phyloP scores from a whole-genome alignment of 2,113 vertebrate species.

The Anhinga rufa region DNA sequence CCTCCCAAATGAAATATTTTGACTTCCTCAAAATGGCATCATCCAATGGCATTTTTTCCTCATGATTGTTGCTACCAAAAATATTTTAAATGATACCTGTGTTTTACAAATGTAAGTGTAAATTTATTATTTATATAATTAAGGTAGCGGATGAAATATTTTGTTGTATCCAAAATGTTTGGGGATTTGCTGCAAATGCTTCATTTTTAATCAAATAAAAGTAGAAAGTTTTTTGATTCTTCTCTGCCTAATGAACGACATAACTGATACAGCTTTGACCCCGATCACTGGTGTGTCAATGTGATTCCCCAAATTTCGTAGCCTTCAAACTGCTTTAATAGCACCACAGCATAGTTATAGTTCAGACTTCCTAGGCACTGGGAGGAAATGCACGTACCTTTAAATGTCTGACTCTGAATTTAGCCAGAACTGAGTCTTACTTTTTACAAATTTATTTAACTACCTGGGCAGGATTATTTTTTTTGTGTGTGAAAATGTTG shows the following conservation, averaged over 20 bases:
- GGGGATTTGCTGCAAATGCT: neutral
- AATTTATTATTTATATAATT: neutral
- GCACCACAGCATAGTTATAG: neutral
- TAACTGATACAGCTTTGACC: neutral
- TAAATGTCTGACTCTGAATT: conserved; percentile 54
- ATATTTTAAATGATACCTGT: neutral
- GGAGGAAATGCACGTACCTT: conserved; percentile 32
- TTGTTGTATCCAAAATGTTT: neutral
- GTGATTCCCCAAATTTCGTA: neutral
- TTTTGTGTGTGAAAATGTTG: neutral
- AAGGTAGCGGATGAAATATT: neutral
- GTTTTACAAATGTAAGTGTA: neutral
- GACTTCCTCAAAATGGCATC: neutral
- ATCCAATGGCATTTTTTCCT: neutral
- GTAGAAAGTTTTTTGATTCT: neutral
- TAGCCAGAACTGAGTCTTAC: neutral
- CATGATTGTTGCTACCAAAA: neutral
- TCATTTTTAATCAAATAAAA: neutral
- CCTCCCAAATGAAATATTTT: neutral
- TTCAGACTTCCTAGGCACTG: conserved; percentile 12
- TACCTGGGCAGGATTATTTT: neutral
- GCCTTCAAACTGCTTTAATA: neutral
- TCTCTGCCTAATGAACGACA: neutral
- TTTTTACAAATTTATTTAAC: conserved; percentile 33
- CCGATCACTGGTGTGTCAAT: accelerated